Percentiles rank a stretch among this genome's conserved stretches.
Conservation (phyloP, 2,888 invertebrate genomes). For the Bedellia somnulentella region DNA sequence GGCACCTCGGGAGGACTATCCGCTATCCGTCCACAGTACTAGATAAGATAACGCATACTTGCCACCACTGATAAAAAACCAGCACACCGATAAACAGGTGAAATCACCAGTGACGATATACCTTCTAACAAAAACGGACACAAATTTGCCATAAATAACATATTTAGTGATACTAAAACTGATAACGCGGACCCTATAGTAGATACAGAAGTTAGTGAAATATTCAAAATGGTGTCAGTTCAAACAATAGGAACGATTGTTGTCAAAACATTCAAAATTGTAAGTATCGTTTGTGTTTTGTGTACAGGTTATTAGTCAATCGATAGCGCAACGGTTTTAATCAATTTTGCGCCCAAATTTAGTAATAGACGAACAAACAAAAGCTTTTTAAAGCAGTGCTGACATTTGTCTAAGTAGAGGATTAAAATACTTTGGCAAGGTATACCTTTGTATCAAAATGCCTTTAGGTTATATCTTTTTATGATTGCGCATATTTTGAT, state of each 20-base stretch:
- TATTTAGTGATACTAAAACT: not conserved
- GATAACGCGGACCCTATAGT: constrained; percentile 19
- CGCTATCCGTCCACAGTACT: too few relatives aligned
- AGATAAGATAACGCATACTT: constrained; percentile 41
- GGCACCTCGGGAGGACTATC: too few relatives aligned
- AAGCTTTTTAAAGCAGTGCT: too few relatives aligned
- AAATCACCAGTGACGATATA: constrained; percentile 35
- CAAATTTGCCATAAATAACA: constrained; percentile 15
- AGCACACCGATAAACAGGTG: constrained; percentile 26
- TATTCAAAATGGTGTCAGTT: constrained; percentile 72
- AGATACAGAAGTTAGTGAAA: constrained; percentile 10
- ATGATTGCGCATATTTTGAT: too few relatives aligned
- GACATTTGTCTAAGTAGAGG: too few relatives aligned
- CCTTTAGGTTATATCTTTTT: too few relatives aligned
- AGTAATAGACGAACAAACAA: too few relatives aligned
- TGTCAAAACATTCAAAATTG: constrained; percentile 81
- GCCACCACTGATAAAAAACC: constrained; percentile 26
- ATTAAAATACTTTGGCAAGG: too few relatives aligned
- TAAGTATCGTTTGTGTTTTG: constrained; percentile 60
- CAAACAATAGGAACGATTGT: constrained; percentile 80
- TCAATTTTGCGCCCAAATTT: too few relatives aligned
- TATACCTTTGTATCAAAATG: too few relatives aligned
- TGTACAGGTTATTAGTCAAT: too few relatives aligned
- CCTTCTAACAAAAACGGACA: constrained; percentile 30
- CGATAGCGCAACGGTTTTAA: too few relatives aligned